Conservation (phyloP, 2,888 invertebrate genomes). For the Athalia rosae region DNA sequence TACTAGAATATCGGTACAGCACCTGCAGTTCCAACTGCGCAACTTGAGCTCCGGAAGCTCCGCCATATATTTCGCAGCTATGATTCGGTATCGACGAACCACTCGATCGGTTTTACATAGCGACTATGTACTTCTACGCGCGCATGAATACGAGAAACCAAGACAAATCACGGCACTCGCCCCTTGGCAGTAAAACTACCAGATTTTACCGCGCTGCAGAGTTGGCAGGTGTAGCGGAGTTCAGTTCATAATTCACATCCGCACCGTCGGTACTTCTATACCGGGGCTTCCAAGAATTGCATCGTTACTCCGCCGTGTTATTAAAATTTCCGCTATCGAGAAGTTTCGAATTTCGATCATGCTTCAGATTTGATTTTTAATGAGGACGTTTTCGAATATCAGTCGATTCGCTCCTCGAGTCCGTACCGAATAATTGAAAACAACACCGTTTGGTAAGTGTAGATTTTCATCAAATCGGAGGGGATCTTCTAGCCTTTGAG, state of each 20-base stretch:
- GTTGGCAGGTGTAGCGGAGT: conserved; percentile 39
- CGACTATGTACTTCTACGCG: background rate
- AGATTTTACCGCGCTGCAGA: conserved; percentile 13
- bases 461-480: too few species aligned
- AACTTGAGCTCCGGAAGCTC: background rate
- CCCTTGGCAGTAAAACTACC: conserved; percentile 31
- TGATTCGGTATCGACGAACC: background rate
- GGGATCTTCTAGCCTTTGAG: too few species aligned
- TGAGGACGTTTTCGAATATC: too few species aligned
- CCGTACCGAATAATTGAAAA: too few species aligned
- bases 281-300: background rate
- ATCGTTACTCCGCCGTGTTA: background rate
- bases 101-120: background rate
- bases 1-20: background rate
- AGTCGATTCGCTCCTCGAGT: too few species aligned
- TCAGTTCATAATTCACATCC: conserved; percentile 29
- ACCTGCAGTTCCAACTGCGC: background rate
- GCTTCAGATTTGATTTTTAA: too few species aligned
- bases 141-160: conserved; percentile 36
- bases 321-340: background rate
- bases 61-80: too few species aligned
- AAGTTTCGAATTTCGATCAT: too few species aligned
- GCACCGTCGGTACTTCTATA: conserved; percentile 12
- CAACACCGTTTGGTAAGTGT: too few species aligned
- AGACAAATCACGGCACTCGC: conserved; percentile 39